A percentile compares a stretch with the other conserved stretches of the same genome.
phyloP scores from a whole-genome alignment of 37 sponge, comb jelly and placozoan species.

The Cladorhizidae sp. region DNA sequence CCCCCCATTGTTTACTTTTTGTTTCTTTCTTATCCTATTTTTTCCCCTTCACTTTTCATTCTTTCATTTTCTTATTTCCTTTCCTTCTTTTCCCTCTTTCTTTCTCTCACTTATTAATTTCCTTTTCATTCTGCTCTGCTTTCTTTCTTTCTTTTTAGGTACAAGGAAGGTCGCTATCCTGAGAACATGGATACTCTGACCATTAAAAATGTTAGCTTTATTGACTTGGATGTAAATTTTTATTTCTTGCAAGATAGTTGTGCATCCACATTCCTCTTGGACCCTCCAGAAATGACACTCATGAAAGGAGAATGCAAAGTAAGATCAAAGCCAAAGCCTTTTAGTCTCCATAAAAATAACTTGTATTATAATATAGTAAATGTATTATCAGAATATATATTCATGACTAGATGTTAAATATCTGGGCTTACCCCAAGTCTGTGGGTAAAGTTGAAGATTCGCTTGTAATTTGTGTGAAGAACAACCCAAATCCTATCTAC shows the following conservation, averaged over 20 bases:
- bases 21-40: no score
- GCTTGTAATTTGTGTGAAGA: slow-evolving; percentile 84
- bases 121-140: no score
- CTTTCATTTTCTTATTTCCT: no score
- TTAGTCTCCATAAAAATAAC: no score
- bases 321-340: neutral
- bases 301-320: slow-evolving; percentile 86
- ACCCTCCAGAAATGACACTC: slow-evolving; percentile 83
- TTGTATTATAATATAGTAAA: neutral
- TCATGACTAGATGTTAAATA: slow-evolving; percentile 56
- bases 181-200: slow-evolving; percentile 96
- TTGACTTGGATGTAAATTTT: slow-evolving; percentile 72
- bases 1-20: no score
- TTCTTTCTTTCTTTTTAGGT: no score
- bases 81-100: no score
- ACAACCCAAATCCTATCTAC: slow-evolving; percentile 91
- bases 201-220: slow-evolving; percentile 76
- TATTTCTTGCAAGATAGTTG: slow-evolving; percentile 83
- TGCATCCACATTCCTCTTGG: slow-evolving; percentile 88
- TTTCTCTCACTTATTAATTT: neutral
- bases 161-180: slow-evolving; percentile 79
- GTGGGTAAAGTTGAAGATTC: slow-evolving; percentile 69
- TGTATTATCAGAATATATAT: neutral
- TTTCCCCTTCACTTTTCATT: no score
- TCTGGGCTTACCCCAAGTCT: slow-evolving; percentile 96